Evolutionary conservation across 2,113 vertebrate genomes (phyloP), one percentile per base, ranked within the genome.

Genomic region (Pongo pygmaeus): DNA sequence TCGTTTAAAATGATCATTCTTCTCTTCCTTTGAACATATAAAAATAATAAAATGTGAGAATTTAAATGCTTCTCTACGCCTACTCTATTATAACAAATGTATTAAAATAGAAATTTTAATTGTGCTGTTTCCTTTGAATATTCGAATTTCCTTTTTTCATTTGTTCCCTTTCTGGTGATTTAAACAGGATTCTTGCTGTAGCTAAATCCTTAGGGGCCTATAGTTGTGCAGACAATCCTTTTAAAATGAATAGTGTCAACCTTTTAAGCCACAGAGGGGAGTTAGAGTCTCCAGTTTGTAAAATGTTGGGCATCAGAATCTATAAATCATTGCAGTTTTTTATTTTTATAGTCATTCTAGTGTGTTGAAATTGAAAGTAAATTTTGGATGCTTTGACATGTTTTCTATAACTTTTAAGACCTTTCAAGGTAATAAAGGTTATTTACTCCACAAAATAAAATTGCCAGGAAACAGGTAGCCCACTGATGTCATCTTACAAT

Each of bases 231-330:
- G 40, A 94, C 70, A 95, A 23, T 93, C 87, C 80, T 95, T 96
- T 96, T 93, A 95, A 97, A 96, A 97, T 97, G 93, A 96, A 61
- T 57, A 84, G 90, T 95, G 90, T 95, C 96, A 95, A 87, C 78
- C 74, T 96, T 97, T 94, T 97, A 96, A 96, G 74, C 88, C 87
- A 91, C 70, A 79, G 90, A 96, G n/a, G 59, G 72, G 50, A 91
- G 48, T 97, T 96, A 81, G 6, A 96, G 87, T 67, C 48, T 95
- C 64, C 48, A 83, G 35, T 93, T 90, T 97, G 72, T 97, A 69
- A 97, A 93, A 69, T 93, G 70, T 91, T 94, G 46, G 52, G 27
- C 50, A 79, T 95, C 84, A 88, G 40, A 81, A 94, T 93, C 84
- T 96, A 89, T 97, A 96, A 97, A 96, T 96, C 8, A 2, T 78